Percentiles rank a stretch among this genome's conserved stretches.
Evolutionary conservation across 2,888 invertebrate species (phyloP).

Genomic region (Caenorhabditis angaria): DNA sequence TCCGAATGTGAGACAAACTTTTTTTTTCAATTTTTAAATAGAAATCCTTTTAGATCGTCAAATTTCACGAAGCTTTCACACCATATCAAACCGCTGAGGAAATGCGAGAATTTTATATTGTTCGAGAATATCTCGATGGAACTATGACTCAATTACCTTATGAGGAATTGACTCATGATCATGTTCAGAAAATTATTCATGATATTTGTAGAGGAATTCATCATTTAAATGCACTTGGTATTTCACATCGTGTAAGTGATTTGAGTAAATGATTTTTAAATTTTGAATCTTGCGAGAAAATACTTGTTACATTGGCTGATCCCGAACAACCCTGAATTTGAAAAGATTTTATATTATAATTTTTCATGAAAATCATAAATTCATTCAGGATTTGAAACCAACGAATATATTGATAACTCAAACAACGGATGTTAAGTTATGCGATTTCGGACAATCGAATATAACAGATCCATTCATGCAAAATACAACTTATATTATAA

Average conservation of each 20-base stretch:
- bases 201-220: constrained; percentile 99
- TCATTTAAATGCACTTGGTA: constrained; percentile 95
- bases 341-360: background rate
- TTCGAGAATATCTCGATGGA: constrained; percentile 82
- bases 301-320: too few relatives aligned
- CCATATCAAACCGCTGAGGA: constrained; percentile 95
- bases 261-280: background rate
- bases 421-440: constrained; percentile 96
- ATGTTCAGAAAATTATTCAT: constrained; percentile 88
- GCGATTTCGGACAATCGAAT: constrained; percentile 96
- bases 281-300: background rate
- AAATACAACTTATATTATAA: constrained; percentile 99
- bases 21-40: background rate
- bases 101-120: constrained; percentile 93
- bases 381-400: constrained; percentile 93
- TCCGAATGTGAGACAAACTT: constrained; percentile 81
- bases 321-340: too few relatives aligned
- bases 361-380: background rate
- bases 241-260: constrained; percentile 60
- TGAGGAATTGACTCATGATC: background rate
- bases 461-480: constrained; percentile 81
- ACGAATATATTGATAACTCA: constrained; percentile 99
- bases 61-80: constrained; percentile 96
- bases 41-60: constrained; percentile 78
- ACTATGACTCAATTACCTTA: constrained; percentile 82